phyloP scores from a whole-genome alignment of 2,797 vertebrate species.

The Eleutherodactylus coqui region DNA sequence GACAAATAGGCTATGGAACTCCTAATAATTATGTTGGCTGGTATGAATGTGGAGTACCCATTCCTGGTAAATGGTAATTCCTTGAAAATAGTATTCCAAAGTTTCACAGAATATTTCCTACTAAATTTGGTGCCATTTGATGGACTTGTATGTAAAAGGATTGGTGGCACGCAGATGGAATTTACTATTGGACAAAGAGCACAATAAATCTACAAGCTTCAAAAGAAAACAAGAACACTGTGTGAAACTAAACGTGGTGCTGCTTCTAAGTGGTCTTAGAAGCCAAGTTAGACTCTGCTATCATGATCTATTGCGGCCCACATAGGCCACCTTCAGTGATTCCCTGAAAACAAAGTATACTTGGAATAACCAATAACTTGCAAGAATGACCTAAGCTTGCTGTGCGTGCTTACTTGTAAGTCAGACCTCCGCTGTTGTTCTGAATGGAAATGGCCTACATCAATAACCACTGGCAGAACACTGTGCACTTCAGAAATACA shows the following conservation, averaged over 20 bases:
- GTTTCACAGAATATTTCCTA: constrained; percentile 38
- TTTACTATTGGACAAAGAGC: constrained; percentile 65
- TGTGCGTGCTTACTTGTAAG: constrained; percentile 72
- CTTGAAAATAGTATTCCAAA: constrained; percentile 48
- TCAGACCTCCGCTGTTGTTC: constrained; percentile 65
- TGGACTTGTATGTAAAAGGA: constrained; percentile 59
- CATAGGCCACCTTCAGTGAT: constrained; percentile 53
- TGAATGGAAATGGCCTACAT: constrained; percentile 51
- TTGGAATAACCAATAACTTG: constrained; percentile 66
- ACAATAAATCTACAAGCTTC: constrained; percentile 62
- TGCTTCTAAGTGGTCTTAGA: constrained; percentile 67
- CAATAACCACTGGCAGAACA: constrained; percentile 45
- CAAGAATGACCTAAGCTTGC: constrained; percentile 69
- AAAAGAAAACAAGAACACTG: constrained; percentile 58
- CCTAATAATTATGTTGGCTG: constrained; percentile 92
- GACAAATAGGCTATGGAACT: constrained; percentile 88
- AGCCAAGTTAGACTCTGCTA: constrained; percentile 39
- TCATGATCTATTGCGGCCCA: constrained; percentile 55
- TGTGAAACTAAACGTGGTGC: constrained; percentile 67
- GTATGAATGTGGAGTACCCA: constrained; percentile 97
- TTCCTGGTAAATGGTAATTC: constrained; percentile 98
- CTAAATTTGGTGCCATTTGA: constrained; percentile 37
- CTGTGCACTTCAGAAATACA: constrained; percentile 48
- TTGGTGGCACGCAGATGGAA: constrained; percentile 73
- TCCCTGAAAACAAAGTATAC: constrained; percentile 62